phyloP scores from a whole-genome alignment of 2,113 vertebrate species.

The Festucalex cinctus region DNA sequence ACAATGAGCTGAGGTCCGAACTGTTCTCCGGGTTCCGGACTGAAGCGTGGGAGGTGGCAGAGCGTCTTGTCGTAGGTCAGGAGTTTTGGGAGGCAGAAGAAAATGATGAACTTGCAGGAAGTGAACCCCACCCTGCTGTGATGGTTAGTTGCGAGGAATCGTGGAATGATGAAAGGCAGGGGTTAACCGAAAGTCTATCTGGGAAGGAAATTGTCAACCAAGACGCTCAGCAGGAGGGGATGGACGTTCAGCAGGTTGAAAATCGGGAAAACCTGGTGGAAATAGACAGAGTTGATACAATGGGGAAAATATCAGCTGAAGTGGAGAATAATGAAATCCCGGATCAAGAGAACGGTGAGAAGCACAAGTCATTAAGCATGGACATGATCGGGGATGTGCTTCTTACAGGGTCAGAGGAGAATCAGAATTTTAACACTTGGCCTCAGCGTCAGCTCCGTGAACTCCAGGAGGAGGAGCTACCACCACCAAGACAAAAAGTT shows the following conservation, averaged over 20 bases:
- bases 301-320: slow-evolving; percentile 29
- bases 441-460: slow-evolving; percentile 39
- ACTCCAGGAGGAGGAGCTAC: slow-evolving; percentile 22
- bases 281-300: slow-evolving; percentile 8
- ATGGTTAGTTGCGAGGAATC: slow-evolving; percentile 45
- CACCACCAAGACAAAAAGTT: slow-evolving; percentile 16
- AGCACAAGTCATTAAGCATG: slow-evolving; percentile 11
- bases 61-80: slow-evolving; percentile 54
- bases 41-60: slow-evolving; percentile 58
- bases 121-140: slow-evolving; percentile 66
- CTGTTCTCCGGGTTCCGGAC: slow-evolving; percentile 60
- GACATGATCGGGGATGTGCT: slow-evolving; percentile 15
- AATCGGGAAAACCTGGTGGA: slow-evolving; percentile 61
- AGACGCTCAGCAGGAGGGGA: slow-evolving; percentile 7
- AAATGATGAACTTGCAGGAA: slow-evolving; percentile 74
- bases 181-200: slow-evolving; percentile 5
- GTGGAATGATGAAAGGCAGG: slow-evolving; percentile 59
- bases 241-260: slow-evolving; percentile 67
- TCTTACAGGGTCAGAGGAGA: slow-evolving; percentile 52
- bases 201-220: slow-evolving; percentile 15
- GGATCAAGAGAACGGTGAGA: slow-evolving; percentile 43
- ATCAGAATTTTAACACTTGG: slow-evolving; percentile 68
- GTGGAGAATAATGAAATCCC: slow-evolving; percentile 72
- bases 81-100: slow-evolving; percentile 70
- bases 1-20: slow-evolving; percentile 61